Evolutionary conservation across 2,888 invertebrate species (phyloP).

Genomic region (Drosophila gaucha): DNA sequence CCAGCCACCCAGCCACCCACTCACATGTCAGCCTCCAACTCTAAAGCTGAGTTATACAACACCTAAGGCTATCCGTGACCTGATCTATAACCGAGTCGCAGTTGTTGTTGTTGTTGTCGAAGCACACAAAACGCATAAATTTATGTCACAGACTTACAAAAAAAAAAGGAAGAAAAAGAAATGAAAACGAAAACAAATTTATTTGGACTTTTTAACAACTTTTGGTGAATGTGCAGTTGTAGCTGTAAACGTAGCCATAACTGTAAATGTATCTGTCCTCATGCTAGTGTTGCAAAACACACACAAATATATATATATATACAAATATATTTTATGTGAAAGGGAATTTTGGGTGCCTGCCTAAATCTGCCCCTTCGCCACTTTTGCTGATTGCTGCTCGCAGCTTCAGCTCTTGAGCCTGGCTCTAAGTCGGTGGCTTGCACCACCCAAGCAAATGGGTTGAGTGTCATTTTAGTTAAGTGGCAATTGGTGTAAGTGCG

Average conservation of each 20-base stretch:
- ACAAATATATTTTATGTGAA: constrained; percentile 51
- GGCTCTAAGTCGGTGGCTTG: constrained; percentile 1
- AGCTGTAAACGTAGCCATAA: constrained; percentile 10
- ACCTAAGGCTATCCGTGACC: constrained; percentile 55
- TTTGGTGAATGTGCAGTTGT: constrained; percentile 42
- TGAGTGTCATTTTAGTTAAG: constrained; percentile 47
- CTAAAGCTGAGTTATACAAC: constrained; percentile 6
- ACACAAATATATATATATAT: no score
- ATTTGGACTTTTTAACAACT: constrained; percentile 79
- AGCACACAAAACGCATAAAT: constrained; percentile 76
- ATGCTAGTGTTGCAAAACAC: not conserved
- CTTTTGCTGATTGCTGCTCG: constrained; percentile 68
- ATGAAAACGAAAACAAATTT: constrained; percentile 65
- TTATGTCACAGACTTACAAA: constrained; percentile 71
- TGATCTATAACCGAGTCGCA: constrained; percentile 64
- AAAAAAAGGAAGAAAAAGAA: constrained; percentile 55
- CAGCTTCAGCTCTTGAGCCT: constrained; percentile 7
- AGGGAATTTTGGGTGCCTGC: not conserved
- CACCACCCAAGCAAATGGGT: constrained; percentile 8
- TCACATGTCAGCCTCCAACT: not conserved
- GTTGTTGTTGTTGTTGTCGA: constrained; percentile 23
- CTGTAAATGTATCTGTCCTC: not conserved
- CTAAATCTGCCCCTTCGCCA: constrained; percentile 41
- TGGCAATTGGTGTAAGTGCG: constrained; percentile 56
- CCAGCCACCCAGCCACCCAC: not conserved